Evolutionary conservation across 2,888 invertebrate species (phyloP).

Genomic region (Trissonchulus sp.): DNA sequence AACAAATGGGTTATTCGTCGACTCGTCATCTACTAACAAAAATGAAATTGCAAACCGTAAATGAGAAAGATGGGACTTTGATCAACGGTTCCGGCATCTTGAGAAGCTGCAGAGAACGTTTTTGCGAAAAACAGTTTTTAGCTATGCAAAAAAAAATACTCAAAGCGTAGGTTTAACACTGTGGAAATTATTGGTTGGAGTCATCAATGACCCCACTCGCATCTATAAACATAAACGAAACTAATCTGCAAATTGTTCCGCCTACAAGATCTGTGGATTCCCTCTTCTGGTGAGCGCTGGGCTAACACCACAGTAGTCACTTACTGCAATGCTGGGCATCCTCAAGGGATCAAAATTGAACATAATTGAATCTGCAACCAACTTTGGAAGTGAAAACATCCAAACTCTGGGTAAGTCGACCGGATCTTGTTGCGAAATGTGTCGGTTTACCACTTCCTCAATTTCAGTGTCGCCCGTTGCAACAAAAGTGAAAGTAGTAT

Average conservation of each 20-base stretch:
- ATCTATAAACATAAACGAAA: conserved; percentile 9
- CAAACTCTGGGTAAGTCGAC: background rate
- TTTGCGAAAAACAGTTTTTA: background rate
- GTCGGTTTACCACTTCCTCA: background rate
- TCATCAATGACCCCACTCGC: background rate
- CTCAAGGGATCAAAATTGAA: background rate
- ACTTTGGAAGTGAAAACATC: background rate
- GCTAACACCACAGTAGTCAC: background rate
- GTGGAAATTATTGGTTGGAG: background rate
- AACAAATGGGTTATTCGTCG: background rate
- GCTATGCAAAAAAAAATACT: background rate
- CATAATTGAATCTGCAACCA: background rate
- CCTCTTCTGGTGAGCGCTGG: background rate
- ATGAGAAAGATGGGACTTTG: background rate
- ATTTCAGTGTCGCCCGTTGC: background rate
- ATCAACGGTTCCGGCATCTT: background rate
- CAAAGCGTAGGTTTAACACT: background rate
- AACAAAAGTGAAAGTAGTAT: background rate
- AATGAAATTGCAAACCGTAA: background rate
- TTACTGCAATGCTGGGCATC: conserved; percentile 5
- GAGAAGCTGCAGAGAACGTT: background rate
- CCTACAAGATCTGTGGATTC: background rate
- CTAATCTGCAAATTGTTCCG: conserved; percentile 5
- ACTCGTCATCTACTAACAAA: background rate
- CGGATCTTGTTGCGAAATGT: background rate